phyloP scores from a whole-genome alignment of 2,797 vertebrate genomes.

The Enteromius fasciolatus region DNA sequence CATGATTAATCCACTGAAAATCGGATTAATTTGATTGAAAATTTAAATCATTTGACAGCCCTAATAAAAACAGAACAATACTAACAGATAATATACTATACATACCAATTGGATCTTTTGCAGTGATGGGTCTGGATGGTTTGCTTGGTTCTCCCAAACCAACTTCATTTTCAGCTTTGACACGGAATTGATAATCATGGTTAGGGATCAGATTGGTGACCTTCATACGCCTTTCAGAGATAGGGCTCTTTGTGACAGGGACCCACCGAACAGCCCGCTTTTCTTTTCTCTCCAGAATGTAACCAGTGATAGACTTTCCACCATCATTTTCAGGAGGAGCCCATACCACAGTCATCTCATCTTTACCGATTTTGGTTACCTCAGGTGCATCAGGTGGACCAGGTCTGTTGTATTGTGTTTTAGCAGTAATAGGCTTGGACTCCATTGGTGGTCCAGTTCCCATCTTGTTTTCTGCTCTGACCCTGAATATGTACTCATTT shows the following conservation, averaged over 20 bases:
- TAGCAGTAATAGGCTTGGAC: conserved; percentile 90
- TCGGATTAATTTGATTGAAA: no score
- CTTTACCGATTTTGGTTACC: conserved; percentile 93
- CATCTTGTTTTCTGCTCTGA: conserved; percentile 98
- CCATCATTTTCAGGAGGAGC: conserved; percentile 96
- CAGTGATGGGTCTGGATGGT: conserved; percentile 91
- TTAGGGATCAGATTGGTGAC: conserved; percentile 94
- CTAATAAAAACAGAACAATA: neutral
- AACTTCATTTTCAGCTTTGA: conserved; percentile 97
- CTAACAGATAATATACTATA: conserved; percentile 27
- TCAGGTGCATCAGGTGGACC: conserved; percentile 94
- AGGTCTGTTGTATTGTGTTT: conserved; percentile 91
- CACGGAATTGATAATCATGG: conserved; percentile 97
- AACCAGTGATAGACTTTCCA: conserved; percentile 97
- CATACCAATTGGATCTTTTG: conserved; percentile 97
- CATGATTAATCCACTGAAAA: no score
- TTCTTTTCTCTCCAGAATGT: conserved; percentile 97
- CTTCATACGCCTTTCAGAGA: conserved; percentile 94
- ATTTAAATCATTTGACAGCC: no score
- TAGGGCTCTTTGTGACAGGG: conserved; percentile 91
- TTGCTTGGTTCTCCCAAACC: conserved; percentile 96
- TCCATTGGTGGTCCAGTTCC: conserved; percentile 94
- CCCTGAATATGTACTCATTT: conserved; percentile 98
- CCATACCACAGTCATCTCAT: conserved; percentile 99
- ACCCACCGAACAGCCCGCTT: conserved; percentile 92